Evolutionary conservation across 1,140 invertebrate genomes (phyloP).

Genomic region (Xylocopa sonorina): DNA sequence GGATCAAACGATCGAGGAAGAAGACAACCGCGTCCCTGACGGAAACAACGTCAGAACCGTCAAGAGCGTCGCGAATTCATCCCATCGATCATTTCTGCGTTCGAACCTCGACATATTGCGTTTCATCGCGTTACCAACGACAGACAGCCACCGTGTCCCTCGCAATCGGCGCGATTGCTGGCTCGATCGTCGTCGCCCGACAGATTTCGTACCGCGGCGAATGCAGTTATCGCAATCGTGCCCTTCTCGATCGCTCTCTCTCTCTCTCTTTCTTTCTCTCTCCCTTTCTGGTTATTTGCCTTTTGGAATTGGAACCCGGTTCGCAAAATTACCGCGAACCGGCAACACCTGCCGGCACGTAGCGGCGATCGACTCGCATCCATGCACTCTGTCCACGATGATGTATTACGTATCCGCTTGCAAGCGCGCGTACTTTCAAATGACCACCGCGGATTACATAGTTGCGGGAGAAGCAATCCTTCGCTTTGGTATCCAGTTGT

Average conservation of each 20-base stretch:
- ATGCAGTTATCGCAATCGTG: conserved; percentile 30
- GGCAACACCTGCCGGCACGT: conserved; percentile 58
- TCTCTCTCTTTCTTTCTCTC: too few species aligned
- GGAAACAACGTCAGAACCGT: neutral
- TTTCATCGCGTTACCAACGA: conserved; percentile 15
- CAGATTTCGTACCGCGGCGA: conserved; percentile 18
- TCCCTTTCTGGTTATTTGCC: conserved; percentile 44
- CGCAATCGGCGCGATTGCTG: conserved; percentile 24
- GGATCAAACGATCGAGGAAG: neutral
- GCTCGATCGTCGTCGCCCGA: neutral
- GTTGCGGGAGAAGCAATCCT: neutral
- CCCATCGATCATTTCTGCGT: conserved; percentile 2
- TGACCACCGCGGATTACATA: neutral
- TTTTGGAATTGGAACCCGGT: conserved; percentile 48
- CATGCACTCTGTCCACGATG: conserved; percentile 13
- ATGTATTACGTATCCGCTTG: conserved; percentile 32
- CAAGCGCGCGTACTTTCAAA: conserved; percentile 31
- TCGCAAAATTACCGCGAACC: conserved; percentile 46
- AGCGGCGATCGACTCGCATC: conserved; percentile 7
- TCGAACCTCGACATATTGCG: conserved; percentile 13
- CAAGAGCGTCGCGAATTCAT: neutral
- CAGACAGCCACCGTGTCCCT: conserved; percentile 1
- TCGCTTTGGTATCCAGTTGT: neutral
- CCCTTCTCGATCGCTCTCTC: too few species aligned
- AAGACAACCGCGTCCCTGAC: neutral